Base-by-base conservation (phyloP, 1,140 invertebrate genomes). In the Chymomyza costata region DNA sequence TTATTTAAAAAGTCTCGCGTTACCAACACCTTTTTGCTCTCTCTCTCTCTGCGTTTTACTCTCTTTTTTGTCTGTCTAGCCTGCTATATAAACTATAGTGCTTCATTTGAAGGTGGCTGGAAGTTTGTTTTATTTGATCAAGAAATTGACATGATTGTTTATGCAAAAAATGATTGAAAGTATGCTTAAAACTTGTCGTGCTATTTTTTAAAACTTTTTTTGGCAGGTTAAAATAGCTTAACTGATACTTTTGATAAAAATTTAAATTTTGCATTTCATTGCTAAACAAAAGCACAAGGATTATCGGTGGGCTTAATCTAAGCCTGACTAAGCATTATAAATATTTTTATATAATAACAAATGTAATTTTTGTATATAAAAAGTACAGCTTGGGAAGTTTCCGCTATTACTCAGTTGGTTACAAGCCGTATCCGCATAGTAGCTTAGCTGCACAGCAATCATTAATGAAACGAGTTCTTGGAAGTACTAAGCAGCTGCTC, bases 101-200 rank as follows among this genome's bases (percentile, higher is more conserved):
- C 19, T 18, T 16, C 18, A 31, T 39, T n/a, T n/a, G 53, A 61
- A 61, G 65, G 49, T 70, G 47, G 62, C 19, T 53, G 58, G 44
- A 76, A 76, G 54, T 76, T 76, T 80, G 58, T 71, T 56, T 71
- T 76, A 76, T 76, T 76, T 71, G 71, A 71, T 78, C 58, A 67
- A 50, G 63, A 78, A 71, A 66, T 67, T 71, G 71, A 76, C 73
- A 76, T 71, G 57, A 78, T 78, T 68, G 62, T 66, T 71, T 76
- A 71, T 78, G 70, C 62, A 63, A 44, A 63, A 39, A 44, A 25
- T 38, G 19, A 17, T 15, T 13, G 10, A 52, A 48, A 50, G 43
- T 46, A 37, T 11, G 8, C n/a, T n/a, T n/a, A n/a, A n/a, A n/a
- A n/a, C n/a, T n/a, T n/a, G n/a, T n/a, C n/a, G n/a, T n/a, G n/a